Evolutionary conservation across 1,140 invertebrate species (phyloP), one percentile per base, ranked within the genome.

Genomic region (Carposina sasakii): DNA sequence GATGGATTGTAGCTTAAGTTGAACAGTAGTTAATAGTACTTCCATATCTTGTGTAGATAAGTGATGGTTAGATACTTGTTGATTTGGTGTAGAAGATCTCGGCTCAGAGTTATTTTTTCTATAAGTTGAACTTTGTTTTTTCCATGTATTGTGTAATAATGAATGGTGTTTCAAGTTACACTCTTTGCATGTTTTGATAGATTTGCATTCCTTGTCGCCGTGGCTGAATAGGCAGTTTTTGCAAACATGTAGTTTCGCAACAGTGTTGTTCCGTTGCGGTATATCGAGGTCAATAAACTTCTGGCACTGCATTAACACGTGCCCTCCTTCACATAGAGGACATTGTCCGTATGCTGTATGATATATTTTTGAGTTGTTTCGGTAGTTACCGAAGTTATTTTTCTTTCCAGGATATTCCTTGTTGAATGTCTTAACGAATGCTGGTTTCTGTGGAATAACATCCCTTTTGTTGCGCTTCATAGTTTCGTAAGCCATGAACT

Each of bases 141-240:
- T 47, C 28, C 4, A 16, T 8, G 3, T 15, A 41, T 52, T 45
- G 30, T 63, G 60, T 40, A 59, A 45, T 30, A 56, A 43, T 2
- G 60, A 43, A 31, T 63, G 50, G 21, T 64, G 57, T 33, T 45
- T 50, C 21, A 26, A 19, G 22, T 53, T 49, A 16, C 54, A 64
- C 30, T 43, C 33, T 45, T 54, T 60, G 23, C 57, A 63, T 2
- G 53, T 54, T 50, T 57, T 63, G 23, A 4, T 20, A 5, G 57
- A 60, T 9, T 19, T 41, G 37, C 55, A 64, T 46, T 51, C 22
- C 8, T 19, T 40, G 40, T 52, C 43, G 6, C 44, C 41, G 44
- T 64, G 57, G 12, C 54, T 50, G 23, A 37, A 60, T 23, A 60
- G 39, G 28, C 58, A 64, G 28, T 64, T 64, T 49, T 60, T 50